Base-by-base conservation (phyloP, 2,113 vertebrate genomes). In the Microtus montanus region DNA sequence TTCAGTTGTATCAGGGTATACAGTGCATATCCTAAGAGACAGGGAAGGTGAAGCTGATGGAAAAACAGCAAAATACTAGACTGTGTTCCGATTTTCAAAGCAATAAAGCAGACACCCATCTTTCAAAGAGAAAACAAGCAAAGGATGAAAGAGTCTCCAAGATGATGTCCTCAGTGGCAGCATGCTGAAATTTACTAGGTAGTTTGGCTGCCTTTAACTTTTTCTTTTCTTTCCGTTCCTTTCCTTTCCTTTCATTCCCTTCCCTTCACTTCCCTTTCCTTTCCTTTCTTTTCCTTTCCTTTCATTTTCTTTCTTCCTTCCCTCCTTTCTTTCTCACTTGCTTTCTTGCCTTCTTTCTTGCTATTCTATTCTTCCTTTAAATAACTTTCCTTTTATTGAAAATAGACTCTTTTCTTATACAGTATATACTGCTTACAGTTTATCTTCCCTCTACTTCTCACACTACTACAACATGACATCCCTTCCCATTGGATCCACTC, bases 21-120 rank as follows among this genome's bases (percentile, higher is more conserved):
- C 1, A 54, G 14, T 0, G 38, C 7, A 87, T 71, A 82, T 82
- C 12, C 70, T 93, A 63, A 84, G 15, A 89, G 58, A 70, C 35
- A 35, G 17, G 90, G 41, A 54, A 19, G 58, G 26, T 70, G 49
- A 90, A 90, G 30, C 13, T 96, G 41, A 88, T 24, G 88, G 19
- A 41, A 44, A 49, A 33, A 38, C 10, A 74, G 15, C 5, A 68
- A 41, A 93, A 87, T 12, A n/a, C 10, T 24, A 85, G 30, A 38
- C 20, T 88, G 90, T 86, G 28, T 85, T 89, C 54, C 77, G 17
- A 73, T 88, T 86, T 77, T 82, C 35, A 63, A 74, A 38, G 80
- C 28, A 87, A 13, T 47, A 30, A 89, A 44, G 3, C 66, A 89
- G 47, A 73, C 7, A 73, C 26, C 6, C 15, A 54, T 47, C 64